Evolutionary conservation across 1,140 invertebrate species (phyloP), one percentile per base, ranked within the genome.

Genomic region (Meloidogyne hapla): DNA sequence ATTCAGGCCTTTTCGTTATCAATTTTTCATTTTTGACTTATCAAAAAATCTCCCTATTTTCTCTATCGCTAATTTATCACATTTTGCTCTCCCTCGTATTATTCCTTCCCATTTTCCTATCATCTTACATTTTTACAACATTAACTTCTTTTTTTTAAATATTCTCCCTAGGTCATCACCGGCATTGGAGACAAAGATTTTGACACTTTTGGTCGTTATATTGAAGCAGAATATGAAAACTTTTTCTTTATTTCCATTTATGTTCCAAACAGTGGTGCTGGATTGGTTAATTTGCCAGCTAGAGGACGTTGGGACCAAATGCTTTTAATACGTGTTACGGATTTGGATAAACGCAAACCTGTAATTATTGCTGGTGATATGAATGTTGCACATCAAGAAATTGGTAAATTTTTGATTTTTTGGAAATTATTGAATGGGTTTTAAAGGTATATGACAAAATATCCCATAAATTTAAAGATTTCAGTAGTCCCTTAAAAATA

Each of bases 381-480:
- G 90, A 99, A 99, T 90, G 96, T 98, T 6, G 92, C 95, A 65
- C 96, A 99, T 88, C 88, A 92, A 81, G 93, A 95, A 90, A 97
- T 98, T 86, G 93, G 93, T 94, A 89, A 87, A 77, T 78, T 74
- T n/a, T n/a, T n/a, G n/a, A 45, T 73, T 25, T 1, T 48, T 38
- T 1, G 15, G 25, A 63, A 63, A 15, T 63, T 63, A 3, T 62
- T 25, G n/a, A n/a, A n/a, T n/a, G n/a, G n/a, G n/a, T n/a, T n/a
- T n/a, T n/a, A n/a, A n/a, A n/a, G n/a, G n/a, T n/a, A n/a, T n/a
- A n/a, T n/a, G n/a, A n/a, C n/a, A n/a, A n/a, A n/a, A n/a, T n/a
- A n/a, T n/a, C n/a, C n/a, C n/a, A n/a, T n/a, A n/a, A n/a, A n/a
- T n/a, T n/a, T n/a, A n/a, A n/a, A n/a, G n/a, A n/a, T n/a, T n/a